These are phyloP conservation scores for Lumbricus terrestris DNA, from an alignment of 2,888 invertebrate genomes.

Conservation along the genomic window DNA sequence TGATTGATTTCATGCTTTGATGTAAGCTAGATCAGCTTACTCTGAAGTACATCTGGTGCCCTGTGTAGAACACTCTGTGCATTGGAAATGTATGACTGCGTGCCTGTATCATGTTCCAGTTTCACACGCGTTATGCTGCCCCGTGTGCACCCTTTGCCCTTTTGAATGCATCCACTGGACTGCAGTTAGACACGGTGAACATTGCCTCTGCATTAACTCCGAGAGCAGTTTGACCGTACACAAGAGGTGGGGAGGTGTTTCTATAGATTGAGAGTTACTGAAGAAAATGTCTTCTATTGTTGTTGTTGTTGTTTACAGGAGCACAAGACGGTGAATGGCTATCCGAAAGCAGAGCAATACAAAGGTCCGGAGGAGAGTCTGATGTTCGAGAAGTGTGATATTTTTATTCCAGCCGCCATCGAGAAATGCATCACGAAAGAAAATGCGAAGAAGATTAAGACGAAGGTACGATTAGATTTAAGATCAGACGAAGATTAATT, in stretches of 20 bases:
- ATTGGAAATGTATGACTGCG: neutral
- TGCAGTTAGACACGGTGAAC: neutral
- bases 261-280: neutral
- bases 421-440: conserved; percentile 87
- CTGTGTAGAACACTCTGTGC: too few species aligned
- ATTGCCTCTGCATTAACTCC: neutral
- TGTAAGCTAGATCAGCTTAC: neutral
- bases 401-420: conserved; percentile 91
- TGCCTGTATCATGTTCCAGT: neutral
- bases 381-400: conserved; percentile 88
- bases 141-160: neutral
- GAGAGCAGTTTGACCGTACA: neutral
- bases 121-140: neutral
- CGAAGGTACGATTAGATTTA: conserved; percentile 68
- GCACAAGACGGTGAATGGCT: conserved; percentile 75
- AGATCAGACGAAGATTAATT: neutral
- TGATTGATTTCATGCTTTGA: neutral
- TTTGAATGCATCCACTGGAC: neutral
- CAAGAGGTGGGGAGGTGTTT: too few species aligned
- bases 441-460: conserved; percentile 85
- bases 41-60: neutral
- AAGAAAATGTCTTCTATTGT: too few species aligned
- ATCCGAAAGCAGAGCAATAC: conserved; percentile 85
- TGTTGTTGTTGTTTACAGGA: too few species aligned
- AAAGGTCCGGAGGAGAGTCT: conserved; percentile 67